Conservation (phyloP, 2,888 invertebrate species). For the Tinea trinotella region DNA sequence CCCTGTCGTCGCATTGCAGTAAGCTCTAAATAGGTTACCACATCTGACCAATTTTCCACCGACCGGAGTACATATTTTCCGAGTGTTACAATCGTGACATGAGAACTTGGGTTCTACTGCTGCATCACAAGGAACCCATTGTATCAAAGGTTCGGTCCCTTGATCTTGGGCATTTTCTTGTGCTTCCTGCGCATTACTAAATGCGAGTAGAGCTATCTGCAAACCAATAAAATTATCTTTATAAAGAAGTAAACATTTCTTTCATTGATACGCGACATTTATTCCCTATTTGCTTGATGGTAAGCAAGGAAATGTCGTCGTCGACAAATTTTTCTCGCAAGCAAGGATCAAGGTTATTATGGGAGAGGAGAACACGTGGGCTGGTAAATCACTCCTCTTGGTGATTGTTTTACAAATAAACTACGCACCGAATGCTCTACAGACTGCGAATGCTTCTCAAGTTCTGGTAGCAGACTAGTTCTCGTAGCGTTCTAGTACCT, state of each 20-base stretch:
- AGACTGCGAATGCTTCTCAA: no score
- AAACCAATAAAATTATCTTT: conserved; percentile 6
- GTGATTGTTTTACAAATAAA: no score
- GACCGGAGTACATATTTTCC: conserved; percentile 39
- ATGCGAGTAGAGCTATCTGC: not conserved
- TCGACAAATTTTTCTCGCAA: no score
- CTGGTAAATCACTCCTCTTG: no score
- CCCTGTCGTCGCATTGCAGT: conserved; percentile 28
- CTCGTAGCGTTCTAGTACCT: no score
- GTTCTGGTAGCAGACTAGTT: no score
- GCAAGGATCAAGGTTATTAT: no score
- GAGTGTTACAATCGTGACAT: conserved; percentile 41
- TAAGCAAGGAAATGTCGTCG: conserved; percentile 16
- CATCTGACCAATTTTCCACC: conserved; percentile 40
- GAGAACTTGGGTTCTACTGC: conserved; percentile 29
- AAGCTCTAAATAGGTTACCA: conserved; percentile 31
- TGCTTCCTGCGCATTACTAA: not conserved
- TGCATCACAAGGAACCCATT: conserved; percentile 35
- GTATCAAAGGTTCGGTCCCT: conserved; percentile 19
- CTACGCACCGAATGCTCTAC: no score
- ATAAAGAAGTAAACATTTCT: conserved; percentile 6
- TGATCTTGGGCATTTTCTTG: not conserved
- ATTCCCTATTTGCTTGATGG: conserved; percentile 20
- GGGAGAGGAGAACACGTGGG: no score
- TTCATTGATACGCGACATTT: no score